Base-by-base conservation (phyloP, 2,888 invertebrate genomes). In the Hydrotaea diabolus region DNA sequence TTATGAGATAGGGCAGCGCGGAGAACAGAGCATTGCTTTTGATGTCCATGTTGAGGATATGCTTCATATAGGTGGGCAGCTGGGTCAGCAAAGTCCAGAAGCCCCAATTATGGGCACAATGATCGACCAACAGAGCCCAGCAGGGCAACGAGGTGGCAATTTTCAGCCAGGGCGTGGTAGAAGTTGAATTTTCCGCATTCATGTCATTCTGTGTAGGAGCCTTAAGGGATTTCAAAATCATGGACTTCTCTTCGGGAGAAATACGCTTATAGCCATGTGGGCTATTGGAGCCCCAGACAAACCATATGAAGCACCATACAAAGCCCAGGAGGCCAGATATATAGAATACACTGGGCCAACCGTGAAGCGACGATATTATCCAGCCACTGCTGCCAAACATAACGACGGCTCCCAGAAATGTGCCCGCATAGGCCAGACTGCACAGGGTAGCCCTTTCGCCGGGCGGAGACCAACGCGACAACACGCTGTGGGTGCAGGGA, bases 51-150 rank as follows among this genome's bases (percentile, higher is more conserved):
- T 94, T 93, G 2, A 97, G 93, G 1, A 96, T 95, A 59, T 94
- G 93, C 87, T 94, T 94, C 94, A 97, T 95, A 89, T 96, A 97
- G 0, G 95, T 94, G 0, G 97, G 97, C 88, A 96, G 95, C 91
- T 97, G 95, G 0, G 96, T 96, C 0, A 97, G 93, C 19, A 97
- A 93, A 21, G 96, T 96, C 95, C 96, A 97, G 92, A 96, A 97
- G 15, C 97, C 97, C 94, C 96, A 96, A 88, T 92, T 92, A 85
- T 96, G 96, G 0, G 95, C 95, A 85, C 95, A 94, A 89, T 97
- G 96, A 0, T 95, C 94, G 1, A 95, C 89, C 3, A 96, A 90
- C 5, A 97, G 93, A 0, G 96, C 95, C 94, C 95, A 95, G 89
- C 97, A 95, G 0, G 97, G 96, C 21, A 95, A 88, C 0, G 96